phyloP scores from a whole-genome alignment of 2,113 vertebrate genomes.

The Lepus europaeus region DNA sequence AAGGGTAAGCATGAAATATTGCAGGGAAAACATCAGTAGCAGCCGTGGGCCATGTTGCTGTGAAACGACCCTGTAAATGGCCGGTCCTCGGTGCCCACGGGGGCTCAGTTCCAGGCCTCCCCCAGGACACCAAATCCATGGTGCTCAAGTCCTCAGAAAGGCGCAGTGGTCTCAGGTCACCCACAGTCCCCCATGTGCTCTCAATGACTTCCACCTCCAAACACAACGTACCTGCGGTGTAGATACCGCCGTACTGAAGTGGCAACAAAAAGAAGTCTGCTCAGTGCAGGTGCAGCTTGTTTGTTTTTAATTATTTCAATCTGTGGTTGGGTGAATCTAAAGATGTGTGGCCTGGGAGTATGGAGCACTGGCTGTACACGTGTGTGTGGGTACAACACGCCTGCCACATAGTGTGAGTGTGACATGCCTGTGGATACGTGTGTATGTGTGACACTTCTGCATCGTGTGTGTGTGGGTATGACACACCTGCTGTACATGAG shows the following conservation, averaged over 20 bases:
- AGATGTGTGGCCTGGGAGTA: not conserved
- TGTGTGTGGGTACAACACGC: not conserved
- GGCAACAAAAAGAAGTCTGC: not conserved
- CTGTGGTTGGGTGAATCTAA: not conserved
- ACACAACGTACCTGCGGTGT: not conserved
- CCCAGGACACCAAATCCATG: not conserved
- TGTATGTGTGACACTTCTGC: no score
- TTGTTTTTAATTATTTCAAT: not conserved
- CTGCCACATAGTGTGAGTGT: no score
- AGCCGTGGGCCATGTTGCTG: not conserved
- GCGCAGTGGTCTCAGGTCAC: not conserved
- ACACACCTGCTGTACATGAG: no score
- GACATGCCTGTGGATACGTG: no score
- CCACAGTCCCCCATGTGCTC: no score
- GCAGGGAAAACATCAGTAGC: not conserved
- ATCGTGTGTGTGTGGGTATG: no score
- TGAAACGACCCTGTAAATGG: not conserved
- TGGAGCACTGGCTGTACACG: not conserved
- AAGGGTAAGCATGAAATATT: not conserved
- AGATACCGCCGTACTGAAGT: not conserved
- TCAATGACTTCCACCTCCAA: not conserved
- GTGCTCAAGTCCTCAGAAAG: not conserved
- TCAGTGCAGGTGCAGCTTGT: not conserved
- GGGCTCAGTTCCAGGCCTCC: not conserved
- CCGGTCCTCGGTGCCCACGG: not conserved